Evolutionary conservation across 2,797 vertebrate genomes (phyloP).

Genomic region (Cheirogaleus major): DNA sequence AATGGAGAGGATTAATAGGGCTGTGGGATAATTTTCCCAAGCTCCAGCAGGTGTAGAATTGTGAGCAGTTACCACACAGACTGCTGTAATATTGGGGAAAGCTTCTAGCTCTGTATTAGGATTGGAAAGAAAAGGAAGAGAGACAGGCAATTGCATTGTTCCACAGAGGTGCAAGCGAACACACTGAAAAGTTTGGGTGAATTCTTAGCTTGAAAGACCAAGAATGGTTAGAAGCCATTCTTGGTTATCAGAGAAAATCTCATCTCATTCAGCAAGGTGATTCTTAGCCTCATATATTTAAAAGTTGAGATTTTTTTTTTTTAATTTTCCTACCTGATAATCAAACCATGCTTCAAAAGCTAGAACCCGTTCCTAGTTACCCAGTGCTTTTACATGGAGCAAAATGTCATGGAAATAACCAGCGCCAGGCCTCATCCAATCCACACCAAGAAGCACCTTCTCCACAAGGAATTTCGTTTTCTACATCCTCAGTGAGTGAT

Average conservation of each 20-base stretch:
- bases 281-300: neutral
- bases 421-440: neutral
- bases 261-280: neutral
- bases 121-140: neutral
- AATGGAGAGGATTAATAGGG: neutral
- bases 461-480: neutral
- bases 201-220: neutral
- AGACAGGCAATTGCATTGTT: neutral
- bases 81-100: neutral
- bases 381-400: neutral
- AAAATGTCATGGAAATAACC: no score
- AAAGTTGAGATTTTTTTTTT: neutral
- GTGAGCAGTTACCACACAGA: neutral
- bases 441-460: neutral
- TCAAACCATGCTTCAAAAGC: neutral
- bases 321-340: neutral
- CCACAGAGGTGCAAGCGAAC: neutral
- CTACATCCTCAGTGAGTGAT: neutral
- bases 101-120: neutral
- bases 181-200: neutral
- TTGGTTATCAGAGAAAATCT: neutral
- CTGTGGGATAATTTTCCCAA: neutral
- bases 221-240: neutral
- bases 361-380: neutral
- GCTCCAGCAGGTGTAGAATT: neutral